Percentiles rank a stretch among this genome's conserved stretches.
These are phyloP conservation scores for Masticophis lateralis DNA, from an alignment of 2,797 vertebrate species.

Conservation along the genomic window DNA sequence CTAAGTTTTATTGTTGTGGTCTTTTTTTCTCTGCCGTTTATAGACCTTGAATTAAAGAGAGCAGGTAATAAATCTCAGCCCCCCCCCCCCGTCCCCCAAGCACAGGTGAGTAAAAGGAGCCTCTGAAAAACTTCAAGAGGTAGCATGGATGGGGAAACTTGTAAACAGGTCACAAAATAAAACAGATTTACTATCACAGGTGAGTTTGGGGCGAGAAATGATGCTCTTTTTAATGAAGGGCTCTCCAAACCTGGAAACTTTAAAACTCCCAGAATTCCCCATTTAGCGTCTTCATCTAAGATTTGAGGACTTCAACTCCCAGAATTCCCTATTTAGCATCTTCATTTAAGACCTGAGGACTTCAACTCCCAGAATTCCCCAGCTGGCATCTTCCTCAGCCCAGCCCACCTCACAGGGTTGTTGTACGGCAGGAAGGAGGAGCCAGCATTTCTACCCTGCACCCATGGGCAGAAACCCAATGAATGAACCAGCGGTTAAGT, in stretches of 20 bases:
- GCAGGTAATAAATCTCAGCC: not conserved
- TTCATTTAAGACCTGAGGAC: too few species aligned
- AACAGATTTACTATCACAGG: not conserved
- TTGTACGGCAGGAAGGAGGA: not conserved
- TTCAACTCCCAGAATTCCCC: too few species aligned
- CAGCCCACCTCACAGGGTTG: not conserved
- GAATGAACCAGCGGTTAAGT: too few species aligned
- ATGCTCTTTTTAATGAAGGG: not conserved
- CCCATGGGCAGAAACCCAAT: too few species aligned
- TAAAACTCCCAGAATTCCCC: not conserved
- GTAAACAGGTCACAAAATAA: not conserved
- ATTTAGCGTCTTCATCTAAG: not conserved
- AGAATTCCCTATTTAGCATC: too few species aligned
- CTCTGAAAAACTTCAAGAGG: not conserved
- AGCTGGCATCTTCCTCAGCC: not conserved
- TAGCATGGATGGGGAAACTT: not conserved
- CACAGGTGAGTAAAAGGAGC: not conserved
- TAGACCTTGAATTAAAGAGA: slow-evolving; percentile 12
- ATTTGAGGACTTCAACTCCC: too few species aligned
- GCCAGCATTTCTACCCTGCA: too few species aligned
- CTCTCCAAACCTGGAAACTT: not conserved
- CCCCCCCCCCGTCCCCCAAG: too few species aligned
- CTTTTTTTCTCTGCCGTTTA: slow-evolving; percentile 2
- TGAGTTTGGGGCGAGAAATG: not conserved
- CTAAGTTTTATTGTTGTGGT: slow-evolving; percentile 13